phyloP scores from a whole-genome alignment of 64 coral and sea anemone genomes.

The Astreopora myriophthalma region DNA sequence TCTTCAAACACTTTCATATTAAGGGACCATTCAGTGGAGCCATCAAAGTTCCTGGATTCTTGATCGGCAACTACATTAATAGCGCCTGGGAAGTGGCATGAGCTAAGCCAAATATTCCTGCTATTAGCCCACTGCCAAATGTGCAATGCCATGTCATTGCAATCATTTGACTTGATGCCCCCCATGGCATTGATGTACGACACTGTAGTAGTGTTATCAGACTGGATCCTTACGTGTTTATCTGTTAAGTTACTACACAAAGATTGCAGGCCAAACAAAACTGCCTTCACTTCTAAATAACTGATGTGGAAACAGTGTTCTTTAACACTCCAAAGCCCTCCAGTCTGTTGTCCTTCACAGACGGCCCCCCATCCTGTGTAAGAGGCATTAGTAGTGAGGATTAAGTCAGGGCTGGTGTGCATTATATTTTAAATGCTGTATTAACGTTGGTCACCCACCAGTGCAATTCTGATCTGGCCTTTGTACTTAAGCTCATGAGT shows the following conservation, averaged over 20 bases:
- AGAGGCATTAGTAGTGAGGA: conserved; percentile 26
- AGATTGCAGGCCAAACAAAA: neutral
- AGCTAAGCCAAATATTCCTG: conserved; percentile 21
- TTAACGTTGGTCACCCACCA: neutral
- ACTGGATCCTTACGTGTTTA: conserved; percentile 23
- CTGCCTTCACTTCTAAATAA: neutral
- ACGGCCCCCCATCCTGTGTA: conserved; percentile 32
- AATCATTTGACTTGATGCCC: conserved; percentile 15
- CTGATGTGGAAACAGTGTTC: neutral
- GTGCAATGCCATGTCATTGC: neutral
- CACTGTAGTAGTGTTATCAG: conserved; percentile 40
- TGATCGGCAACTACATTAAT: neutral
- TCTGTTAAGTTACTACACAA: conserved; percentile 16
- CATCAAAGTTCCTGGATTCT: neutral
- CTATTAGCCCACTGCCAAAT: neutral
- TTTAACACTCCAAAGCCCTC: neutral
- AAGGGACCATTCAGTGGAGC: neutral
- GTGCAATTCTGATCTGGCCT: neutral
- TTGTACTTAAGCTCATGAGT: neutral
- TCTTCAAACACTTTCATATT: neutral
- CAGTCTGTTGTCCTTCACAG: neutral
- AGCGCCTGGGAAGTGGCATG: neutral
- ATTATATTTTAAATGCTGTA: neutral
- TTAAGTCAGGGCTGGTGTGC: neutral
- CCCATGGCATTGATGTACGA: conserved; percentile 37